Conservation (phyloP, 2,797 vertebrate genomes). For the Notamacropus eugenii region DNA sequence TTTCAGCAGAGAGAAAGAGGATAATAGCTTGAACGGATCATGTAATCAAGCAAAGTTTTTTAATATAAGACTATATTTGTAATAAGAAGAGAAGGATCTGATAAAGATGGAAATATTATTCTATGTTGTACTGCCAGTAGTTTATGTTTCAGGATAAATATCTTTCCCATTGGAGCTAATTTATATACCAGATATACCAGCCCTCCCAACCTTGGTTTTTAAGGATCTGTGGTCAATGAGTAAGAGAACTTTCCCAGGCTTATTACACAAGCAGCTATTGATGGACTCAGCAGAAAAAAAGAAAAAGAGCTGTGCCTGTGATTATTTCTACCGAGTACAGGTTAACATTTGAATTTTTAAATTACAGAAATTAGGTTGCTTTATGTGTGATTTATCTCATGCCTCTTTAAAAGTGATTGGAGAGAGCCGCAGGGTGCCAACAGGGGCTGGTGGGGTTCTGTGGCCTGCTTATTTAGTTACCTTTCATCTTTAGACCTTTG, state of each 20-base stretch:
- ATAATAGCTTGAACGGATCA: neutral
- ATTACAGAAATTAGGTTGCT: neutral
- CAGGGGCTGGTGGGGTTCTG: neutral
- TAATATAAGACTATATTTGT: neutral
- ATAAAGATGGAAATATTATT: neutral
- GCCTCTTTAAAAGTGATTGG: neutral
- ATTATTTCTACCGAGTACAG: neutral
- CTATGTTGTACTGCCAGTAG: neutral
- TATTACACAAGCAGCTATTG: slow-evolving; percentile 32
- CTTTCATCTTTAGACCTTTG: neutral
- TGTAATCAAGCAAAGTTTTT: neutral
- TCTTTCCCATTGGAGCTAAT: neutral
- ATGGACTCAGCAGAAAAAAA: slow-evolving; percentile 12
- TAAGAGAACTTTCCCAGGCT: neutral
- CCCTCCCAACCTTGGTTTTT: neutral
- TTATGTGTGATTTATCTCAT: neutral
- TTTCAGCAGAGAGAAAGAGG: neutral
- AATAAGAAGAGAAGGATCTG: neutral
- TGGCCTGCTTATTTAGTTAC: neutral
- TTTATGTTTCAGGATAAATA: slow-evolving; percentile 31
- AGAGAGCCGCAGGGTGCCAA: neutral
- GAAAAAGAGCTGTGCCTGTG: neutral
- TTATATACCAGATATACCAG: neutral
- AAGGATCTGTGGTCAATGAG: neutral
- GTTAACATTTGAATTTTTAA: neutral